Base-by-base conservation (phyloP, 2,113 vertebrate genomes). In the Sphaerodactylus townsendi region DNA sequence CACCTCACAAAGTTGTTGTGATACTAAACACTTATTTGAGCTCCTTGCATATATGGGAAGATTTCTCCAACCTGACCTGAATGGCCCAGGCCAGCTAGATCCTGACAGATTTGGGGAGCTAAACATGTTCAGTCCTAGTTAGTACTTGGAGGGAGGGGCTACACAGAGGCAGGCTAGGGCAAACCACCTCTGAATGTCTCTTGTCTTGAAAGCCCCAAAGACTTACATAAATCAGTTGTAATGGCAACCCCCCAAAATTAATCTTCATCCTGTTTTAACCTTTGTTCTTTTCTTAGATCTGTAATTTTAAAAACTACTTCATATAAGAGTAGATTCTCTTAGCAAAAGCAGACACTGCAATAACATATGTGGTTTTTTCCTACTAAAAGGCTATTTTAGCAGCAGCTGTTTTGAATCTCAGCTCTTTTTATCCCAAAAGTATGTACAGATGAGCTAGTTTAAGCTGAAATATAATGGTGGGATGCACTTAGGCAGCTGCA, bases 381-480 rank as follows among this genome's bases (percentile, higher is more conserved):
- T 85, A 71, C 25, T 77, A 75, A 48, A 76, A 77, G 21, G 69
- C 72, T 86, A 86, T 91, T 93, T 89, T 85, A 86, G 92, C n/a
- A 53, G 80, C 87, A 91, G 85, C 87, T 86, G 85, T 88, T 92
- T 90, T 85, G 85, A 86, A 88, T 88, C 78, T 91, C 81, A 75
- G 78, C 37, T 79, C 75, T 77, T 87, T 93, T 93, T 87, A 95
- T 89, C 88, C 77, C 68, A 21, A 87, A 92, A 85, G 41, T 79
- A 90, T 88, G 86, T 81, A 85, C 85, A 84, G 91, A 84, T 48
- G 87, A 89, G 82, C 81, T 25, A 74, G 83, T 62, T 3, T 82
- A 81, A 90, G 88, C 83, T 88, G 90, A 77, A 73, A 7, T 3
- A 4, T 0, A n/a, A n/a, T n/a, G n/a, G n/a, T n/a, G n/a, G n/a